Conservation (phyloP, 2,888 invertebrate genomes). For the Andrena trimmerana region DNA sequence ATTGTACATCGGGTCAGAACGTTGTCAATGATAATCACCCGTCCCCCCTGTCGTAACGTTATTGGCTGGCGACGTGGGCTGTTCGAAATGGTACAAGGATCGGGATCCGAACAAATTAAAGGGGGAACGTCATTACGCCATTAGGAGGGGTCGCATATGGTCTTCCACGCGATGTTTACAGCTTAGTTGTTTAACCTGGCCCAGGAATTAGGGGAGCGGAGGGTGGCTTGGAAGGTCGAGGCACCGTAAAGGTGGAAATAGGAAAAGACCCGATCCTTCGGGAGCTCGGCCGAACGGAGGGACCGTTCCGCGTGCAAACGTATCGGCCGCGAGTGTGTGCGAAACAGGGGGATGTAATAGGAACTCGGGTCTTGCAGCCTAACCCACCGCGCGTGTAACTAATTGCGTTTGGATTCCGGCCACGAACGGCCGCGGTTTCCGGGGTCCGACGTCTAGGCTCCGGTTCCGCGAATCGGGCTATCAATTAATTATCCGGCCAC, state of each 20-base stretch:
- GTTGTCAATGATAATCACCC: slow-evolving; percentile 46
- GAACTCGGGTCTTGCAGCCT: slow-evolving; percentile 60
- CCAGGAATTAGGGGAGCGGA: slow-evolving; percentile 55
- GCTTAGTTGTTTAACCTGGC: slow-evolving; percentile 59
- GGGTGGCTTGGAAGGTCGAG: slow-evolving; percentile 46
- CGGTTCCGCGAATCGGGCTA: slow-evolving; percentile 72
- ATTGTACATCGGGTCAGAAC: slow-evolving; percentile 9
- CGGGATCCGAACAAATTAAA: slow-evolving; percentile 55
- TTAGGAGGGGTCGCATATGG: slow-evolving; percentile 47
- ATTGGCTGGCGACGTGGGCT: slow-evolving; percentile 27
- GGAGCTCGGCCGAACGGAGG: slow-evolving; percentile 20
- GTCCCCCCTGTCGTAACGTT: slow-evolving; percentile 32
- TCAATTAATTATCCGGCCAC: slow-evolving; percentile 69
- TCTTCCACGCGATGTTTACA: slow-evolving; percentile 58
- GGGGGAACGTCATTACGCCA: slow-evolving; percentile 58
- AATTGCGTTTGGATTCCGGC: slow-evolving; percentile 77
- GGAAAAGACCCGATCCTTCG: slow-evolving; percentile 49
- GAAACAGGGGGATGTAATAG: slow-evolving; percentile 43
- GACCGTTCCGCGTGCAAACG: slow-evolving; percentile 9
- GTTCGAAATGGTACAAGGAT: slow-evolving; percentile 1
- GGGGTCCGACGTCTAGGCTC: slow-evolving; percentile 69
- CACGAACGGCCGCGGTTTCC: slow-evolving; percentile 74
- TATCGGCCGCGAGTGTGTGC: not conserved
- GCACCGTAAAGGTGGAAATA: slow-evolving; percentile 65
- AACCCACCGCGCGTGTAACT: slow-evolving; percentile 74